Evolutionary conservation across 2,113 vertebrate genomes (phyloP).

Genomic region (Pelecanus crispus): DNA sequence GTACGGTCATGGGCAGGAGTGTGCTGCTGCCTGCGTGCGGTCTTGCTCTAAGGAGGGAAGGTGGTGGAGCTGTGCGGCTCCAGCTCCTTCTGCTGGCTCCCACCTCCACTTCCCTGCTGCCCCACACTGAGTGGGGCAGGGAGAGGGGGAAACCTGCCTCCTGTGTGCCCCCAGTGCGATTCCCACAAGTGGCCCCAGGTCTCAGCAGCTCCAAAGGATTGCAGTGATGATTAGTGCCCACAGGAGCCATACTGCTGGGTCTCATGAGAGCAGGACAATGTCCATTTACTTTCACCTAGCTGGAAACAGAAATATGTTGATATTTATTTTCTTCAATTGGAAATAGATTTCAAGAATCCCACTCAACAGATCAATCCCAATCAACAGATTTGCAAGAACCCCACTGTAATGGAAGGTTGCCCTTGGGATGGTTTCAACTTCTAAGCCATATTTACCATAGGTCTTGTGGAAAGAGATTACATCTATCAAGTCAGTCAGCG

Average conservation of each 20-base stretch:
- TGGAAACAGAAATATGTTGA: not conserved
- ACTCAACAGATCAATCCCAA: too few relatives aligned
- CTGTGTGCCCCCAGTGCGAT: accelerated
- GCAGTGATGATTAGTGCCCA: not conserved
- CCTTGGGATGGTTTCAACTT: not conserved
- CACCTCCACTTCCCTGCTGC: not conserved
- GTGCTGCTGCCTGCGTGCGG: accelerated
- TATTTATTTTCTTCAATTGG: not conserved
- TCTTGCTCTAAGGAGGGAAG: not conserved
- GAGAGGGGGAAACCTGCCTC: not conserved
- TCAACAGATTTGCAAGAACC: not conserved
- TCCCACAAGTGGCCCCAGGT: not conserved
- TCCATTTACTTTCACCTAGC: not conserved
- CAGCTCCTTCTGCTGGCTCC: not conserved
- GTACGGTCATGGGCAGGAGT: too few relatives aligned
- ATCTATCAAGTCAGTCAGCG: too few relatives aligned
- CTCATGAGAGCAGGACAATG: not conserved
- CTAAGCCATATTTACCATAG: not conserved
- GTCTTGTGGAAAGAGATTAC: not conserved
- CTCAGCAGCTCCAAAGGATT: not conserved
- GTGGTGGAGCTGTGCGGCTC: not conserved
- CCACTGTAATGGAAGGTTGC: not conserved
- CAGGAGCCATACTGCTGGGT: not conserved
- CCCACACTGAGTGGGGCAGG: not conserved
- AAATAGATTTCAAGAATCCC: not conserved